A percentile compares a stretch with the other conserved stretches of the same genome.
phyloP scores from a whole-genome alignment of 1,140 invertebrate species.

The Magallana ariakensis region DNA sequence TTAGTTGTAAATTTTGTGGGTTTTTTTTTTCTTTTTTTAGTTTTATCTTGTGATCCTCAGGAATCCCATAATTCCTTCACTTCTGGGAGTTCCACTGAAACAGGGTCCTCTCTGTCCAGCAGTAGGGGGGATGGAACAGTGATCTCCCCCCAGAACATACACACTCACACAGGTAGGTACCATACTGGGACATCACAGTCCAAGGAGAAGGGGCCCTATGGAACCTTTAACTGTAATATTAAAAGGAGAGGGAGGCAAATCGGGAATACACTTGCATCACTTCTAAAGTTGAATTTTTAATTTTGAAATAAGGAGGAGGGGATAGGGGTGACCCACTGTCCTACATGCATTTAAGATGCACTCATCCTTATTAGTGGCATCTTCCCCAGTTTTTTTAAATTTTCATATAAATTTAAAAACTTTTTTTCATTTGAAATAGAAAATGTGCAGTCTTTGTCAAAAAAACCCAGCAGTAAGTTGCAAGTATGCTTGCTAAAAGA shows the following conservation, averaged over 20 bases:
- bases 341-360: too few relatives aligned
- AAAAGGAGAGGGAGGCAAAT: too few relatives aligned
- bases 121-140: background rate
- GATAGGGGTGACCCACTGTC: too few relatives aligned
- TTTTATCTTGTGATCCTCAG: background rate
- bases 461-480: background rate
- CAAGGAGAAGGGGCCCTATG: too few relatives aligned
- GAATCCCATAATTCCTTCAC: conserved; percentile 23
- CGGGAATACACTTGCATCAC: too few relatives aligned
- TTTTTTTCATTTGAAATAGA: background rate
- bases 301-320: too few relatives aligned
- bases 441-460: background rate
- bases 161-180: background rate
- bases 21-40: background rate
- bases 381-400: too few relatives aligned
- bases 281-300: too few relatives aligned
- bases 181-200: background rate
- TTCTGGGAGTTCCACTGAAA: background rate
- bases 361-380: too few relatives aligned
- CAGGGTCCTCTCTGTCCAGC: background rate
- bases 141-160: background rate
- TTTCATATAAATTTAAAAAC: too few relatives aligned
- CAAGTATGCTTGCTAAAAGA: background rate
- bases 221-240: too few relatives aligned
- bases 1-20: too few relatives aligned